phyloP scores from a whole-genome alignment of 2,113 vertebrate species.

The Peromyscus polionotus region DNA sequence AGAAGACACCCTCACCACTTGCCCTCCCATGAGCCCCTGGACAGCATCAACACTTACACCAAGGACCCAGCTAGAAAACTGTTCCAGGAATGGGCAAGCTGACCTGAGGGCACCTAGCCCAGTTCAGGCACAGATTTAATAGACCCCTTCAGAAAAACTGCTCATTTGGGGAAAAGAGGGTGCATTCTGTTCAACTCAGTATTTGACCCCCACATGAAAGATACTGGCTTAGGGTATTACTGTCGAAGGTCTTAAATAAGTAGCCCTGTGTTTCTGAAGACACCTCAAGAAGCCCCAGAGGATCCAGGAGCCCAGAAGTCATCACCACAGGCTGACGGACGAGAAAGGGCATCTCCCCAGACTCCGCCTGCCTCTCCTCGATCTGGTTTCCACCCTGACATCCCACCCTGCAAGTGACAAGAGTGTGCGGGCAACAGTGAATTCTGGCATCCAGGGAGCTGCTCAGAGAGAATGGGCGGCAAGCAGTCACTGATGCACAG shows the following conservation, averaged over 20 bases:
- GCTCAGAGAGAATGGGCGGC: background rate
- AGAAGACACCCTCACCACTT: background rate
- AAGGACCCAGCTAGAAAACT: background rate
- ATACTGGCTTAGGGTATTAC: background rate
- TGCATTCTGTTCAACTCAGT: background rate
- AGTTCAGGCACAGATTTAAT: background rate
- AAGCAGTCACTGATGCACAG: fast-evolving
- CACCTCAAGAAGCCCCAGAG: background rate
- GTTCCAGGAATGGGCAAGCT: background rate
- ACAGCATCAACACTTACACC: background rate
- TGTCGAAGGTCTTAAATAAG: background rate
- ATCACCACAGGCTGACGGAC: background rate
- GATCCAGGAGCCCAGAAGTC: background rate
- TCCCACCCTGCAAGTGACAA: background rate
- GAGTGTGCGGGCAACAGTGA: no score
- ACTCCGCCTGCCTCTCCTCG: background rate
- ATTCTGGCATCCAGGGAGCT: no score
- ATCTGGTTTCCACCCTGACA: background rate
- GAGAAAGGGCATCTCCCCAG: background rate
- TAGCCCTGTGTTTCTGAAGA: background rate
- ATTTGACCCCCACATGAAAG: background rate
- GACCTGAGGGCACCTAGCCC: background rate
- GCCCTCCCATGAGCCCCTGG: background rate
- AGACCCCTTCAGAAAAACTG: background rate
- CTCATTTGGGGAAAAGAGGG: background rate